Base-by-base conservation (phyloP, 1,140 invertebrate genomes). In the Drosophila prosaltans region DNA sequence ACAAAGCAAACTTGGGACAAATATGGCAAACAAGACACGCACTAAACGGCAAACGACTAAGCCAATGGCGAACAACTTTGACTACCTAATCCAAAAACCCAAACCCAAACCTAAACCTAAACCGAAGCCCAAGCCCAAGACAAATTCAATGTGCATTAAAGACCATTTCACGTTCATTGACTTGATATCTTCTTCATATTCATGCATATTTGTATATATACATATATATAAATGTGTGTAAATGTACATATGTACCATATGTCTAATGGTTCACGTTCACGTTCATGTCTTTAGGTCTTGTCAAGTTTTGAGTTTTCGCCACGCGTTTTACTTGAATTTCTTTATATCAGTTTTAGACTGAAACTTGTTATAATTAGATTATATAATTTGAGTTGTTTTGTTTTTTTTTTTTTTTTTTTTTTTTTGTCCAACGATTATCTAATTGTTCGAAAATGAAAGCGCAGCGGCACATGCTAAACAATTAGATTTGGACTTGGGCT, bases 141-240 rank as follows among this genome's bases (percentile, higher is more conserved):
- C 45, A 51, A 51, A 21, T 51, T 51, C 8, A 61, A 77, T 77
- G 74, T 72, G 55, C 55, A 63, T 64, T 57, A 74, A 32, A 21
- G 73, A 69, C 57, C 84, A 80, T 89, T 89, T 89, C 76, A 83
- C 84, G 83, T 88, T 88, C 84, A 82, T 88, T 89, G 83, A 83
- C 83, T 83, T 80, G 83, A 69, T 64, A 11, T 32, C 43, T 45
- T 64, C 45, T 51, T 51, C 45, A 16, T 51, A 51, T 26, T 26
- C 24, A 26, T 51, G 16, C 3, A 24, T 48, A 48, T 21, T 8
- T 48, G 6, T 7, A 6, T 36, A 51, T 10, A 51, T 51, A 26
- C 26, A 2, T 24, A 9, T 24, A 48, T 21, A 21, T 48, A 9
- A 8, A 48, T 21, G 7, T 48, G 24, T 48, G 45, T 48, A 16